phyloP scores from a whole-genome alignment of 53 echinoderm and acorn worm genomes.

The Echinometra lucunter region DNA sequence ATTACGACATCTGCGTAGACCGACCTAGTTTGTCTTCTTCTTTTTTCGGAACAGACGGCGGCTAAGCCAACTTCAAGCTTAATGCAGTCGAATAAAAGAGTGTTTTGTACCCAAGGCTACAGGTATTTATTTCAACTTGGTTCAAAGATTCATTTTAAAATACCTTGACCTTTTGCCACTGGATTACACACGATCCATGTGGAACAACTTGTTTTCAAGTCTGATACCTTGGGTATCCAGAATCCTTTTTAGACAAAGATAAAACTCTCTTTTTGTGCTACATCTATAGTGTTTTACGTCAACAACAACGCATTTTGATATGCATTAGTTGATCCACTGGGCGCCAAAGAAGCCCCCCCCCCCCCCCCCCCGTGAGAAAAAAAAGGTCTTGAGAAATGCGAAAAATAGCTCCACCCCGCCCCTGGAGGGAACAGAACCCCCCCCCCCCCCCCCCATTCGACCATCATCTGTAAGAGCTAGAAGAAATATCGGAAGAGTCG shows the following conservation, averaged over 20 bases:
- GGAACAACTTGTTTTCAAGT: background rate
- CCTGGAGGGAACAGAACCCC: no score
- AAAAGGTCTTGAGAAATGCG: no score
- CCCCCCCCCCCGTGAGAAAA: no score
- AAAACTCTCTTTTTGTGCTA: no score
- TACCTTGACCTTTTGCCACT: background rate
- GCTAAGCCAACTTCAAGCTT: background rate
- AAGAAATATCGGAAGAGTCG: no score
- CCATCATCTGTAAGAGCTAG: no score
- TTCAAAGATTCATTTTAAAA: background rate
- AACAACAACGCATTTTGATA: background rate
- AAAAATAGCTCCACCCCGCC: no score
- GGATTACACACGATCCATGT: background rate
- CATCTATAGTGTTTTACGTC: background rate
- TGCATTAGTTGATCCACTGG: no score
- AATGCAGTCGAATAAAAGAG: conserved; percentile 8
- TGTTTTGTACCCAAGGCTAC: background rate
- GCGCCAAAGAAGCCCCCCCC: no score
- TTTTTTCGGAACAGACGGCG: background rate
- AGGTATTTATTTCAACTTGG: background rate
- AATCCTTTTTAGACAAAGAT: background rate
- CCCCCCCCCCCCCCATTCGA: no score
- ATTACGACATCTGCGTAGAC: background rate
- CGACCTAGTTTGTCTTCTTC: background rate
- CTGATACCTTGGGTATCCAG: background rate